These are phyloP conservation scores for Salarias fasciatus DNA, from an alignment of 2,797 vertebrate species.

Conservation along the genomic window DNA sequence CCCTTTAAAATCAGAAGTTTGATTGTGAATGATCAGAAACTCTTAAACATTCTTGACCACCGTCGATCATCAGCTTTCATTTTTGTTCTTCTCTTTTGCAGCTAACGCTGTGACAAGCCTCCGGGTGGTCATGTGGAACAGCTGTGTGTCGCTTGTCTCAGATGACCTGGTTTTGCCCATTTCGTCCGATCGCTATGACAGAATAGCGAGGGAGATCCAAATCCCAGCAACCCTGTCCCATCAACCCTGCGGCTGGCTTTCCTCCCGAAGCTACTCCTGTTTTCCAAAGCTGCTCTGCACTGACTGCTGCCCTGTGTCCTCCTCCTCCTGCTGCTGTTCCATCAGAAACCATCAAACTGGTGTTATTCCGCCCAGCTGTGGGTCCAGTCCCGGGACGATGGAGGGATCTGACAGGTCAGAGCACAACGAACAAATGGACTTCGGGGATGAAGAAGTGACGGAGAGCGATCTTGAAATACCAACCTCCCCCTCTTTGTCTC, in stretches of 20 bases:
- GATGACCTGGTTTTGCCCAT: slow-evolving; percentile 78
- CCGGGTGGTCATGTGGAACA: slow-evolving; percentile 87
- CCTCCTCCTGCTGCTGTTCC: slow-evolving; percentile 47
- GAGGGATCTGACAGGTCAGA: slow-evolving; percentile 30
- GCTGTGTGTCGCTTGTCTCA: slow-evolving; percentile 75
- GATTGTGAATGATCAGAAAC: too few relatives aligned
- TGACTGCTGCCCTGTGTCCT: slow-evolving; percentile 45
- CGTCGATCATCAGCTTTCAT: neutral
- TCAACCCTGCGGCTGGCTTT: slow-evolving; percentile 27
- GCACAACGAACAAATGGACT: slow-evolving; percentile 28
- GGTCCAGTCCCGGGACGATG: slow-evolving; percentile 29
- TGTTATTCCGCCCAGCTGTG: slow-evolving; percentile 31
- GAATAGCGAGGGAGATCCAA: slow-evolving; percentile 77
- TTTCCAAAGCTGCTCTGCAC: slow-evolving; percentile 22
- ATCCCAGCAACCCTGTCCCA: slow-evolving; percentile 24
- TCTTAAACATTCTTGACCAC: too few relatives aligned
- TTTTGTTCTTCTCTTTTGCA: slow-evolving; percentile 33
- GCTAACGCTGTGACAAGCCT: slow-evolving; percentile 77
- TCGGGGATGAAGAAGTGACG: slow-evolving; percentile 43
- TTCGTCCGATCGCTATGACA: slow-evolving; percentile 75
- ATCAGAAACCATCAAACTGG: slow-evolving; percentile 60
- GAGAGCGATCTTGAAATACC: slow-evolving; percentile 25
- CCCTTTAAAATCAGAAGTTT: too few relatives aligned
- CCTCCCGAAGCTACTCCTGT: slow-evolving; percentile 36
- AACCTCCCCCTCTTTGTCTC: slow-evolving; percentile 27